Percentiles rank a stretch among this genome's conserved stretches.
These are phyloP conservation scores for Nesoenas mayeri DNA, from an alignment of 2,113 vertebrate genomes.

Conservation along the genomic window DNA sequence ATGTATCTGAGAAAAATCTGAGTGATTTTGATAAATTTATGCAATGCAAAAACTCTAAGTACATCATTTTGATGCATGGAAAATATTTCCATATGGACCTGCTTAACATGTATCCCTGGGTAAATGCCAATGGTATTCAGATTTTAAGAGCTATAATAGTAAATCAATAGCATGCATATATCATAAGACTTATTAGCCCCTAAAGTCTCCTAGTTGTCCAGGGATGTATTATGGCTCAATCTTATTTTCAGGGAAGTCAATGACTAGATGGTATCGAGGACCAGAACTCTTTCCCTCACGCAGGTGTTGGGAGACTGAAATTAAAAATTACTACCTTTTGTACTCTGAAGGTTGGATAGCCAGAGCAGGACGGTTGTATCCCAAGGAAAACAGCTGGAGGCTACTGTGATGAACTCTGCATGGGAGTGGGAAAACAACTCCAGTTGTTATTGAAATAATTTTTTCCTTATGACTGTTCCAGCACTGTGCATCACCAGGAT, in stretches of 20 bases:
- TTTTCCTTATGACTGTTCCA: neutral
- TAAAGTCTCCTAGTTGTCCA: neutral
- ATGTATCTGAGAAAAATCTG: neutral
- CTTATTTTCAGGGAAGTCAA: neutral
- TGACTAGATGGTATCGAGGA: constrained; percentile 9
- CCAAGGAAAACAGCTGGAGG: constrained; percentile 25
- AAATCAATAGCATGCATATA: constrained; percentile 17
- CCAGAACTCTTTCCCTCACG: neutral
- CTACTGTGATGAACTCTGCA: neutral
- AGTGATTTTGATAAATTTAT: neutral
- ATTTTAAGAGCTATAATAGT: constrained; percentile 7
- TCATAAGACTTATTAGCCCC: constrained; percentile 39
- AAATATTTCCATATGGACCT: constrained; percentile 40
- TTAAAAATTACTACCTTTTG: neutral
- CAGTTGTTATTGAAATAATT: neutral
- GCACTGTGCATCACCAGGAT: neutral
- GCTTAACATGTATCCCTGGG: neutral
- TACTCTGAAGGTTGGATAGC: neutral
- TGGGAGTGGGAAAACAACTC: neutral
- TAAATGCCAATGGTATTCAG: constrained; percentile 1
- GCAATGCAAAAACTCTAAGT: neutral
- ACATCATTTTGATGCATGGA: neutral
- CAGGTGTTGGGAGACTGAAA: constrained; percentile 18
- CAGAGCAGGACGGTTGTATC: neutral
- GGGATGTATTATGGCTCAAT: neutral